phyloP scores from a whole-genome alignment of 2,797 vertebrate species.

The Gila robusta region DNA sequence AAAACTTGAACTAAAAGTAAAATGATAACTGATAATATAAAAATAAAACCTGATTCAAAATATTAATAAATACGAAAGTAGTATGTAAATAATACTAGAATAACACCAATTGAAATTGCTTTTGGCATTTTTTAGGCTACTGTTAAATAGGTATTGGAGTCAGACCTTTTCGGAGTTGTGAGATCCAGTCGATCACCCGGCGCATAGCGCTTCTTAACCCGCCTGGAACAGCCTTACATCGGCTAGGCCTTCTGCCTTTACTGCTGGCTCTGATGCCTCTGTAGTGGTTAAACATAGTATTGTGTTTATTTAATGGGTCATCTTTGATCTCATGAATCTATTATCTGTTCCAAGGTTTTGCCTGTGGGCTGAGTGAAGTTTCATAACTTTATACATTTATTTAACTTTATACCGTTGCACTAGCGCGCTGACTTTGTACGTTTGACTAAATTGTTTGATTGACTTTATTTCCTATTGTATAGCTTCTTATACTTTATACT shows the following conservation, averaged over 20 bases:
- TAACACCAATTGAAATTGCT: background rate
- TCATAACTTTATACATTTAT: background rate
- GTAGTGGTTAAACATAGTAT: too few relatives aligned
- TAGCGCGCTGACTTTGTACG: background rate
- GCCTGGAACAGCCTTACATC: too few relatives aligned
- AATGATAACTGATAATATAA: background rate
- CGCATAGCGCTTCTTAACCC: too few relatives aligned
- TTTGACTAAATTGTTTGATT: background rate
- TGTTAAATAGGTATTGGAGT: background rate
- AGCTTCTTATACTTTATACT: background rate
- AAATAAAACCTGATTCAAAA: background rate
- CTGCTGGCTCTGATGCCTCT: too few relatives aligned
- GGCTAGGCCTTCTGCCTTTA: too few relatives aligned
- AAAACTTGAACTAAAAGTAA: background rate
- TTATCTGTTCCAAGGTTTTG: too few relatives aligned
- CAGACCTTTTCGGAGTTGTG: background rate
- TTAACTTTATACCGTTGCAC: background rate
- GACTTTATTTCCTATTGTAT: background rate
- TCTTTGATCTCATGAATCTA: too few relatives aligned
- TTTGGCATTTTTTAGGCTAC: background rate
- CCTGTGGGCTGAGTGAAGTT: background rate
- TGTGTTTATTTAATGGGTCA: too few relatives aligned
- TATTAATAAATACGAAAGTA: background rate
- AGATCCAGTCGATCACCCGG: too few relatives aligned
- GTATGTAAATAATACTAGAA: background rate